Evolutionary conservation across 2,797 vertebrate species (phyloP).

Genomic region (Acipenser transmontanus): DNA sequence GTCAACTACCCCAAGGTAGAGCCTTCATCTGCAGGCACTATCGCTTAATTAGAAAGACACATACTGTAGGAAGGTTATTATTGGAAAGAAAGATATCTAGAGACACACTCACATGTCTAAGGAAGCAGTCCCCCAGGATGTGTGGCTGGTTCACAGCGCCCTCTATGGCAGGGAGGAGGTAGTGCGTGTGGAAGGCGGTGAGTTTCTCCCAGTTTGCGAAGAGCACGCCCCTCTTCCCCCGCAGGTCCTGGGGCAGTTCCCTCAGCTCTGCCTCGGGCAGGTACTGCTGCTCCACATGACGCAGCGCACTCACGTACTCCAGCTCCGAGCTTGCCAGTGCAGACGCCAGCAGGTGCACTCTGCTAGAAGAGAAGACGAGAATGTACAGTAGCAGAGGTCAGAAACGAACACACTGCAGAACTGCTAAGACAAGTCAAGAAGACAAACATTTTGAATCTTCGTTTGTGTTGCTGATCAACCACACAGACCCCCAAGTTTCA

Average conservation of each 20-base stretch:
- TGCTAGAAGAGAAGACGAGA: slow-evolving; percentile 41
- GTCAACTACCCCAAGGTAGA: no score
- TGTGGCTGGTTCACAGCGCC: slow-evolving; percentile 72
- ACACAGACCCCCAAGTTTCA: slow-evolving; percentile 29
- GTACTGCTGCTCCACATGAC: slow-evolving; percentile 63
- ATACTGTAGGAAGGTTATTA: no score
- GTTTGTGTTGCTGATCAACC: no score
- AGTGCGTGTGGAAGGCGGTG: slow-evolving; percentile 65
- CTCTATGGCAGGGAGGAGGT: slow-evolving; percentile 76
- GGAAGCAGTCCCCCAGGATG: slow-evolving; percentile 78
- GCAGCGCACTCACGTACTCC: slow-evolving; percentile 66
- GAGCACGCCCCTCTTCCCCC: slow-evolving; percentile 53
- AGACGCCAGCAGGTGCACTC: slow-evolving; percentile 72
- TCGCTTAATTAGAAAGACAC: no score
- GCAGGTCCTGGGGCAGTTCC: slow-evolving; percentile 58
- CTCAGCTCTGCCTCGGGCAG: slow-evolving; percentile 53
- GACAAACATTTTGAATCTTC: no score
- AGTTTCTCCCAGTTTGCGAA: slow-evolving; percentile 67
- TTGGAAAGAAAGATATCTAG: not conserved
- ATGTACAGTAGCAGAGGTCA: not conserved
- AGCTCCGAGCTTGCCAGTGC: slow-evolving; percentile 75
- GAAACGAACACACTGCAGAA: not conserved
- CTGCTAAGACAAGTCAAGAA: no score
- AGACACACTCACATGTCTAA: slow-evolving; percentile 63
- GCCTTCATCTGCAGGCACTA: no score